Evolutionary conservation across 2,113 vertebrate genomes (phyloP), one percentile per base, ranked within the genome.

Genomic region (Jacana jacana): DNA sequence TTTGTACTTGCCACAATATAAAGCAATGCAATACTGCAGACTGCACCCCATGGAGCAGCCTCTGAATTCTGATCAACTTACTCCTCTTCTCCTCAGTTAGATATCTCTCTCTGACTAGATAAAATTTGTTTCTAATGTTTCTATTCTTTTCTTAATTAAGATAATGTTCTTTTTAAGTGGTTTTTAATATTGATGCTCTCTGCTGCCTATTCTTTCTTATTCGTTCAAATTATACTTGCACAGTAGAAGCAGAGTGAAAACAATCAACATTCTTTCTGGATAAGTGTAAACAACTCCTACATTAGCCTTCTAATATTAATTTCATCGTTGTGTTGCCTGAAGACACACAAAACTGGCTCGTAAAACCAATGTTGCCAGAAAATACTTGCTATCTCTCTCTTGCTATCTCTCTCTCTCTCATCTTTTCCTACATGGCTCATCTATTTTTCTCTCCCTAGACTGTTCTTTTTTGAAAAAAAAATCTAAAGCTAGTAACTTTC

Each of bases 31-130:
- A 10, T 55, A 73, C 6, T 23, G 17, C 22, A 63, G 23, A 18
- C 17, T 46, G 5, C 0, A 0, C 0, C 11, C 7, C 8, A 5
- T 3, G 27, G 27, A 73, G 18, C 31, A 75, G 4, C 10, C 13
- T 75, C n/a, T 55, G 52, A 79, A 75, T 76, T 81, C 69, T 64
- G 27, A 84, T 69, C 39, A 40, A 19, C 5, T 63, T 70, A 31
- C 2, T 28, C 14, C 7, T 71, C 40, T 31, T 71, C 30, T 89
- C 58, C 52, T 78, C 24, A 54, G 22, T 64, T 69, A 91, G 28
- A 30, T 65, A 33, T 72, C 80, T 89, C 7, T 79, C 30, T 89
- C 28, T 83, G 46, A 88, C 31, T 49, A 54, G 13, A 57, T 37
- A 30, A 84, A 76, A 70, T 51, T 83, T 89, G 17, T 72, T 91